A percentile compares a stretch with the other conserved stretches of the same genome.
phyloP scores from a whole-genome alignment of 2,888 invertebrate species.

The Trisateles emortualis region DNA sequence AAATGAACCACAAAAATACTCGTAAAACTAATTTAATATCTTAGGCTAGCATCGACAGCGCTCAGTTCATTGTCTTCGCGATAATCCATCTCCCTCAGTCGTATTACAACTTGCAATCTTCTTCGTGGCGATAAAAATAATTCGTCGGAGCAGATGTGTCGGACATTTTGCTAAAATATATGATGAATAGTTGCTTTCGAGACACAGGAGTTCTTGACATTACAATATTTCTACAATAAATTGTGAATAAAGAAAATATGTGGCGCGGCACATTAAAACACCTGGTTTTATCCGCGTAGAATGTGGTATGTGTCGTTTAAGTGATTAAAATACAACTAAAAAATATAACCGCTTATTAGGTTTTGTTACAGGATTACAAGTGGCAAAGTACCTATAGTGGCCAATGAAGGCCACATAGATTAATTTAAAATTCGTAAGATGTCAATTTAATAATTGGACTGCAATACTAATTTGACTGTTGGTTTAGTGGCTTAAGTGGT shows the following conservation, averaged over 20 bases:
- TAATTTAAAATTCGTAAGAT: no score
- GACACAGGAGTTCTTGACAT: constrained; percentile 26
- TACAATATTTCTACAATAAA: constrained; percentile 28
- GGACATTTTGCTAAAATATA: constrained; percentile 40
- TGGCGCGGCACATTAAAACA: constrained; percentile 12
- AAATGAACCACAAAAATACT: background rate
- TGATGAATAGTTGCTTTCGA: constrained; percentile 29
- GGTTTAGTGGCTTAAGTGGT: no score
- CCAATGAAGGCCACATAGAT: no score
- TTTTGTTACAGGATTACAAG: no score
- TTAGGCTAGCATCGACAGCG: constrained; percentile 1
- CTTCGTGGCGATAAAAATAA: constrained; percentile 36
- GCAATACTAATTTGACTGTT: no score
- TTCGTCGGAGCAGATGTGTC: constrained; percentile 41
- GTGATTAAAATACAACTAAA: no score
- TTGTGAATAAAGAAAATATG: constrained; percentile 11
- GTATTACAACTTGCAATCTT: constrained; percentile 18
- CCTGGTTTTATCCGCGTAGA: background rate
- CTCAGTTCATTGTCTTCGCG: constrained; percentile 3
- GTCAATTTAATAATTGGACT: no score
- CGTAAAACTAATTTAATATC: background rate
- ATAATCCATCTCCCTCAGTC: constrained; percentile 36
- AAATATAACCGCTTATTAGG: no score
- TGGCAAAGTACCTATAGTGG: no score
- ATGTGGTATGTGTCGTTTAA: background rate